These are phyloP conservation scores for Paramormyrops hopkinsi DNA, from an alignment of 2,797 vertebrate species.

Conservation along the genomic window DNA sequence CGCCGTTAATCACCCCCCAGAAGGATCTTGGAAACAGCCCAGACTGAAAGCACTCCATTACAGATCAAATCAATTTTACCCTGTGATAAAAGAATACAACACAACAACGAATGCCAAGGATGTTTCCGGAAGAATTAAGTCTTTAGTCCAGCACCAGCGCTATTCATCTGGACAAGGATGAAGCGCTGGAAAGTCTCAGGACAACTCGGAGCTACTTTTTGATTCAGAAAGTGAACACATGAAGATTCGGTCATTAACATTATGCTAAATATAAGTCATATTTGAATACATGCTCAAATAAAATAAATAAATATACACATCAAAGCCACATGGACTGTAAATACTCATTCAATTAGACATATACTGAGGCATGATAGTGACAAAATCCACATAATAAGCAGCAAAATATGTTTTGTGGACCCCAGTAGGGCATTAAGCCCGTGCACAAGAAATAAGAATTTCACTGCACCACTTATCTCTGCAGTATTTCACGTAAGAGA, in stretches of 20 bases:
- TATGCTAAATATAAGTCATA: background rate
- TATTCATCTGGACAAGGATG: background rate
- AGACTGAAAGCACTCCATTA: background rate
- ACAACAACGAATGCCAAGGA: background rate
- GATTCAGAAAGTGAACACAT: background rate
- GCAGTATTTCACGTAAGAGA: background rate
- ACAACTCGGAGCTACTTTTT: background rate
- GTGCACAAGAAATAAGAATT: background rate
- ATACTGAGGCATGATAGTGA: background rate
- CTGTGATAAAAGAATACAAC: background rate
- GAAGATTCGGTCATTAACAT: background rate
- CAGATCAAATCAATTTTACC: constrained; percentile 1
- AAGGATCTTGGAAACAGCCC: background rate
- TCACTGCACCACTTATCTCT: background rate
- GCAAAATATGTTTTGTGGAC: background rate
- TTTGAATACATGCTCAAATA: background rate
- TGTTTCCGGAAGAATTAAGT: background rate
- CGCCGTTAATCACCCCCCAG: background rate
- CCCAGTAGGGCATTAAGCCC: background rate
- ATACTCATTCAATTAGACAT: background rate
- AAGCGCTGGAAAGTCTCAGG: background rate
- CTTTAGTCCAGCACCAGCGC: background rate
- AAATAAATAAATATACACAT: background rate
- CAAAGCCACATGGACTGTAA: background rate
- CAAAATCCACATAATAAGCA: background rate